Evolutionary conservation across 2,797 vertebrate genomes (phyloP).

Genomic region (Ataeniobius toweri): DNA sequence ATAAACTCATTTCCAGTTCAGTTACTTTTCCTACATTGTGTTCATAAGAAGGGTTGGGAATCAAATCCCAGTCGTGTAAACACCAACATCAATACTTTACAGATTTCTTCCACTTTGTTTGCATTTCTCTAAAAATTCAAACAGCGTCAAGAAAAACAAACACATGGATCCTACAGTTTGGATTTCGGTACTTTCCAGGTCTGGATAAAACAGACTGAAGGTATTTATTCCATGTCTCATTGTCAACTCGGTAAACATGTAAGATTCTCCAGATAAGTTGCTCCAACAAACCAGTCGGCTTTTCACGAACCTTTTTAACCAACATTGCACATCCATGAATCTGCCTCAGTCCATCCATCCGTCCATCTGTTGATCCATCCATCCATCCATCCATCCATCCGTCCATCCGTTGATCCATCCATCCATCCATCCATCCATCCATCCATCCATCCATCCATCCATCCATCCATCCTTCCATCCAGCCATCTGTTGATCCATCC

Average conservation of each 20-base stretch:
- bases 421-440: too few species aligned
- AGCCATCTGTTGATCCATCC: too few species aligned
- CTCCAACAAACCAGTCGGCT: too few species aligned
- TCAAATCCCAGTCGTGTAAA: not conserved
- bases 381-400: too few species aligned
- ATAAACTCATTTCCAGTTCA: not conserved
- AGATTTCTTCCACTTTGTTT: not conserved
- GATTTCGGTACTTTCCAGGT: not conserved
- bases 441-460: too few species aligned
- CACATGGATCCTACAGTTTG: not conserved
- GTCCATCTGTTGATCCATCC: too few species aligned
- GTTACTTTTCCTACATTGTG: not conserved
- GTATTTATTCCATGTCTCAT: not conserved
- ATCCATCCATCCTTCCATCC: too few species aligned
- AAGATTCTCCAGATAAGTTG: not conserved
- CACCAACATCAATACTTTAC: not conserved
- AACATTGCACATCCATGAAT: too few species aligned
- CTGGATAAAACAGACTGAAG: not conserved
- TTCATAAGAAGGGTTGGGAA: not conserved
- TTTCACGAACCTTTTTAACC: too few species aligned
- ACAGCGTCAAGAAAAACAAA: not conserved
- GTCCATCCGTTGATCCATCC: too few species aligned
- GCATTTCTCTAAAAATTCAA: not conserved
- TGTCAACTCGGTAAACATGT: not conserved
- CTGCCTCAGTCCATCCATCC: too few species aligned